Evolutionary conservation across 2,113 vertebrate species (phyloP), one percentile per base, ranked within the genome.

Genomic region (Dascyllus trimaculatus): DNA sequence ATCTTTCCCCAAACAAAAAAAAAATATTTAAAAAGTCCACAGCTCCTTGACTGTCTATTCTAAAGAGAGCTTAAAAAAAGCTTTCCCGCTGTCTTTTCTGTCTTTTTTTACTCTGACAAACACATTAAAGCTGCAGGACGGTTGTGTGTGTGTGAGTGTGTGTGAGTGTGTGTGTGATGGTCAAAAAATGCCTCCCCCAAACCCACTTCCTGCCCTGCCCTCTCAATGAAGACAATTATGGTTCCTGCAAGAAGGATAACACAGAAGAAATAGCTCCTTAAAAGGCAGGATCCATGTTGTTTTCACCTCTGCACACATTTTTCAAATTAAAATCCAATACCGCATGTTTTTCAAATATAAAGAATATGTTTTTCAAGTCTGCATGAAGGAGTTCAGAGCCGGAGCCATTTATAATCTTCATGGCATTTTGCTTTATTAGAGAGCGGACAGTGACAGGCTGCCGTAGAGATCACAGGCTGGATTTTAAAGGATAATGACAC

Each of bases 151-250:
- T 49, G 24, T 61, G 59, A 22, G 18, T 53, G 46, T 35, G 46
- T 21, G 45, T 63, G 63, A 51, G 43, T 24, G 25, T 49, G 46
- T 22, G 22, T 3, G 8, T 14, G 14, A 77, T 60, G 64, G 81
- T 75, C 56, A 67, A 88, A 81, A 80, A 89, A 82, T 82, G 78
- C 87, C 85, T 88, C 89, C 88, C 86, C 83, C 83, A 84, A 92
- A 90, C 79, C 93, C 91, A 93, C 91, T 93, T 93, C 91, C 91
- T 93, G 91, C 88, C 91, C 82, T 90, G 86, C 93, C 93, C 89
- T 92, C 77, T 90, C 88, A 90, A 89, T 89, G 85, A 90, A 90
- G 84, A 91, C 90, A 93, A 93, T 93, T 92, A 93, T 91, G 91
- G 91, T 73, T 89, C 82, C 73, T 87, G 88, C 56, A 17, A 81